Base-by-base conservation (phyloP, 2,888 invertebrate genomes). In the Yponomeuta cagnagella region DNA sequence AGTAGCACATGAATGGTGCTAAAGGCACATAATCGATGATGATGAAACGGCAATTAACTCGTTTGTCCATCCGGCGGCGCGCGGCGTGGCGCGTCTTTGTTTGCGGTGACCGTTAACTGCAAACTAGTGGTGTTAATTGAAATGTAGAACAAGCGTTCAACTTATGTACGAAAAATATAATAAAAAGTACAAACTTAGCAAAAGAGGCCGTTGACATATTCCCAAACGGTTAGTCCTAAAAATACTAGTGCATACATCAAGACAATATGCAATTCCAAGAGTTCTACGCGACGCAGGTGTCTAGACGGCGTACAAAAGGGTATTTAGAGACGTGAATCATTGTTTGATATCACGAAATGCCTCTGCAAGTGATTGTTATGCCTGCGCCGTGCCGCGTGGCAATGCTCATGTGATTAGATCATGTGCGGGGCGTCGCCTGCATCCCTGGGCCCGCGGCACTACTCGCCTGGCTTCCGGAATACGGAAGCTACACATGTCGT, bases 261-360 rank as follows among this genome's bases (percentile, higher is more conserved):
- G 43, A 43, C 43, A 43, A 43, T 43, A 43, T 43, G 43, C 43
- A 43, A 43, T 43, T 43, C 43, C 43, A 43, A 43, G 43, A 43
- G 43, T 1, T 43, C 43, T 43, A 5, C 8, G 43, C 43, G 43
- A 43, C 43, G 9, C 43, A 43, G 43, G 43, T 43, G 43, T 43
- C 43, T 43, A 43, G 43, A 43, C 43, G 43, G 43, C 43, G 43
- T 43, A 58, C 52, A 58, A 58, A 52, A 52, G 52, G 52, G 15
- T 58, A 58, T 58, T 58, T 58, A 10, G 52, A 58, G 52, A 58
- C 15, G 52, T 58, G 52, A 58, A 58, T 58, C 52, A 58, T 58
- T 58, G 52, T 58, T 58, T 58, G 52, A 58, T 58, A 58, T 58
- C 52, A 58, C 52, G 15, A 58, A 58, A 58, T 58, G 52, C 52